Base-by-base conservation (phyloP, 2,888 invertebrate species). In the Cheilosia vernalis region DNA sequence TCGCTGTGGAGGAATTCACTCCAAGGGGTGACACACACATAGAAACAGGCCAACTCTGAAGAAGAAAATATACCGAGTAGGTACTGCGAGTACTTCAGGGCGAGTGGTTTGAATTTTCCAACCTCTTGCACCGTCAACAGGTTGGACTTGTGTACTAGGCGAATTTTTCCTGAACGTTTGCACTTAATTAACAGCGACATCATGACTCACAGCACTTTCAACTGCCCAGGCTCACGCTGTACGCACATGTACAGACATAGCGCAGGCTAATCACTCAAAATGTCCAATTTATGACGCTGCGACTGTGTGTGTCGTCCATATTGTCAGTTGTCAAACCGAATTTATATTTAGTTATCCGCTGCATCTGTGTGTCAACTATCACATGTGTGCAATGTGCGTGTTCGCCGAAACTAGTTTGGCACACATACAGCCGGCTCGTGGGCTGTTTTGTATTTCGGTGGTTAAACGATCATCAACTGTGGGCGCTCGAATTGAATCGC, bases 401-500 rank as follows among this genome's bases (percentile, higher is more conserved):
- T 53, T 49, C 6, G 9, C 56, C n/a, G 70, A 79, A 83, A 79
- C 83, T 79, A 73, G 77, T 82, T 77, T 72, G 64, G 51, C n/a
- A 15, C n/a, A 15, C n/a, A 33, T 56, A 63, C 80, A 72, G 13
- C 40, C 24, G 33, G 42, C 13, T 33, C 47, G 58, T 49, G 37
- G 13, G 42, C 33, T 37, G 77, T 66, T 82, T 60, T 79, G 74
- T 69, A 79, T 80, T 85, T 85, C 70, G 47, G 80, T 76, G 61
- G 84, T 80, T 76, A 74, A 84, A 70, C 74, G 84, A 84, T 84
- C 84, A 74, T 84, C 79, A 84, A 79, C 79, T 79, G 80, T 74
- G 73, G 80, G 80, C 80, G 80, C 84, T 85, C 76, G 80, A 85
- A 85, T 85, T 85, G 84, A 80, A 80, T 78, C 69, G 72, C 73